Evolutionary conservation across 2,797 vertebrate genomes (phyloP).

Genomic region (Sardinella longiceps): DNA sequence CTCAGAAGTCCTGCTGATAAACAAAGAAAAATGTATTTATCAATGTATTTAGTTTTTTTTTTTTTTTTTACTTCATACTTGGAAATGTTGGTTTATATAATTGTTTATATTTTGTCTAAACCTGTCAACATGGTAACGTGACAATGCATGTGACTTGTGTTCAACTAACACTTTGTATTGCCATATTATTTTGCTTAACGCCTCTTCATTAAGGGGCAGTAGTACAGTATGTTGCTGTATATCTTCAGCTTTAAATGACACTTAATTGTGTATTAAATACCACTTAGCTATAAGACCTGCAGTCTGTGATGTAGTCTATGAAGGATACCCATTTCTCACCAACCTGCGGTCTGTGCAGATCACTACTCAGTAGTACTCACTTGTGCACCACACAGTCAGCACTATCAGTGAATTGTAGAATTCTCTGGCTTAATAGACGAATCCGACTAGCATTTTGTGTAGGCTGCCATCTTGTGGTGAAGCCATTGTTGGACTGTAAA

Average conservation of each 20-base stretch:
- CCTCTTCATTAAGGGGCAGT: conserved; percentile 51
- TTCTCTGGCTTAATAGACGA: neutral
- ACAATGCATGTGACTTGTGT: conserved; percentile 79
- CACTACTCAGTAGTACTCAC: neutral
- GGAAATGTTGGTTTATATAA: conserved; percentile 28
- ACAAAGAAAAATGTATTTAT: conserved; percentile 6
- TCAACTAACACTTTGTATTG: conserved; percentile 66
- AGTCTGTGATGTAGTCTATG: conserved; percentile 60
- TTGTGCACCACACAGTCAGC: no score
- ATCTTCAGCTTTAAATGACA: conserved; percentile 84
- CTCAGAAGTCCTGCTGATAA: neutral
- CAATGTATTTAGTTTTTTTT: conserved; percentile 33
- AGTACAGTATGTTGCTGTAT: conserved; percentile 84
- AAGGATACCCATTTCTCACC: no score
- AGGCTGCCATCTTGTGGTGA: no score
- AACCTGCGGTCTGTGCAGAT: neutral
- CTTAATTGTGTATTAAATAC: conserved; percentile 82
- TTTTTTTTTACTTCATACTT: conserved; percentile 30
- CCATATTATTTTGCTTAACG: conserved; percentile 36
- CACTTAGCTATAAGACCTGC: conserved; percentile 61
- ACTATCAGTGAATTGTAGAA: neutral
- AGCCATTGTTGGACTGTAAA: no score
- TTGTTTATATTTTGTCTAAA: conserved; percentile 39
- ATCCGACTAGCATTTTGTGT: no score
- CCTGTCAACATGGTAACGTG: conserved; percentile 37